Evolutionary conservation across 2,797 vertebrate genomes (phyloP).

Genomic region (Periparus ater): DNA sequence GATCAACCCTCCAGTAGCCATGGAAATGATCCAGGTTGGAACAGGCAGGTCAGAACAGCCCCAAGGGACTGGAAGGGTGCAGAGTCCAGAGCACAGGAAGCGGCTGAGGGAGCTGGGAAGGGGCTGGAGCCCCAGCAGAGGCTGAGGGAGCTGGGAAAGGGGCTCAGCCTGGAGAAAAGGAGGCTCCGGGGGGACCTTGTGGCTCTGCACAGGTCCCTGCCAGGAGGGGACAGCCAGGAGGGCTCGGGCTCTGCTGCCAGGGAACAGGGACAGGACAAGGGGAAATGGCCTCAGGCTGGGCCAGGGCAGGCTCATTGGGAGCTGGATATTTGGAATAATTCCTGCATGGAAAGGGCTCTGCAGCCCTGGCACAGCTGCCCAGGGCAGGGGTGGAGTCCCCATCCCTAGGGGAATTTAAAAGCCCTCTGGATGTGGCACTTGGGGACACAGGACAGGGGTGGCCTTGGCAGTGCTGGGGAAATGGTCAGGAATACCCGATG

Average conservation of each 20-base stretch:
- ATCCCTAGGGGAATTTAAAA: rapidly evolving
- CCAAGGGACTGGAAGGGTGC: rapidly evolving
- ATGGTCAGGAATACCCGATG: rapidly evolving
- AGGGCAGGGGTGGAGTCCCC: background rate
- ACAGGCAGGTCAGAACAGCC: background rate
- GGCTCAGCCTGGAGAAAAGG: background rate
- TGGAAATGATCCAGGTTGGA: background rate
- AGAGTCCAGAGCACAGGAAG: background rate
- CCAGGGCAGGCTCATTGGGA: background rate
- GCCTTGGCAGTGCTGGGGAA: background rate
- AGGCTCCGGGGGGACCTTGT: background rate
- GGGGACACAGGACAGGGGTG: background rate
- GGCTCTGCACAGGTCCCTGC: background rate
- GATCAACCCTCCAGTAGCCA: background rate
- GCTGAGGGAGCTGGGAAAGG: background rate
- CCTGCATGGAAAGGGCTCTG: rapidly evolving
- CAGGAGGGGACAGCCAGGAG: background rate
- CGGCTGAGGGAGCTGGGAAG: background rate
- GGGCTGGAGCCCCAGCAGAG: background rate
- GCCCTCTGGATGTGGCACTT: background rate
- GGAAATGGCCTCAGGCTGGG: background rate
- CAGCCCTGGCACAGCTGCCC: background rate
- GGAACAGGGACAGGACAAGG: background rate
- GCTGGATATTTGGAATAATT: background rate
- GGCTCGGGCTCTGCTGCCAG: background rate